Evolutionary conservation across 2,113 vertebrate genomes (phyloP).

Genomic region (Oreochromis aureus): DNA sequence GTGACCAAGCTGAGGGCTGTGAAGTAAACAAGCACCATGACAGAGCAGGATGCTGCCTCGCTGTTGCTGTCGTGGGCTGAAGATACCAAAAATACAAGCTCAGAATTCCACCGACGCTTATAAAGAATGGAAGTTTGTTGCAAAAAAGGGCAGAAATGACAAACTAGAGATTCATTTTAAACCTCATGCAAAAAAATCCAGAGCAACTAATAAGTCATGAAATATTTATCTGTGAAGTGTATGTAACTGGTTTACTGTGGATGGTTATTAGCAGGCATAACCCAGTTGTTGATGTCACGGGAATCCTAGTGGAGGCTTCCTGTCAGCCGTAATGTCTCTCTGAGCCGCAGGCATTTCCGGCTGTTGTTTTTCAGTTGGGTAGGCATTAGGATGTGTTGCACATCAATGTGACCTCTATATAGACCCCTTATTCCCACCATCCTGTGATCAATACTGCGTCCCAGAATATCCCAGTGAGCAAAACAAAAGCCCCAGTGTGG

Average conservation of each 20-base stretch:
- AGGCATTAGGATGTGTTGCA: constrained; percentile 42
- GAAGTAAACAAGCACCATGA: constrained; percentile 63
- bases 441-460: constrained; percentile 21
- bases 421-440: constrained; percentile 4
- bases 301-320: background rate
- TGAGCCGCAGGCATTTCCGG: background rate
- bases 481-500: background rate
- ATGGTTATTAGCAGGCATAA: background rate
- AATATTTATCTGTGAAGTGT: background rate
- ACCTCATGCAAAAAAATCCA: background rate
- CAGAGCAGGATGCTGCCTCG: constrained; percentile 25
- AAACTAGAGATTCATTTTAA: background rate
- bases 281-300: background rate
- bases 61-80: constrained; percentile 2
- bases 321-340: background rate
- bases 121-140: background rate
- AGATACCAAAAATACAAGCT: background rate
- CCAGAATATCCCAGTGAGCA: constrained; percentile 9
- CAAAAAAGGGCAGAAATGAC: background rate
- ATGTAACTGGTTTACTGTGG: background rate
- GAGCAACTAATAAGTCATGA: background rate
- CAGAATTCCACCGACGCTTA: background rate
- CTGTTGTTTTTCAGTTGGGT: constrained; percentile 35
- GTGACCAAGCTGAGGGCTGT: constrained; percentile 42
- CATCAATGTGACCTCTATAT: constrained; percentile 26